Conservation (phyloP, 2,888 invertebrate genomes). For the Spicauda simplicius region DNA sequence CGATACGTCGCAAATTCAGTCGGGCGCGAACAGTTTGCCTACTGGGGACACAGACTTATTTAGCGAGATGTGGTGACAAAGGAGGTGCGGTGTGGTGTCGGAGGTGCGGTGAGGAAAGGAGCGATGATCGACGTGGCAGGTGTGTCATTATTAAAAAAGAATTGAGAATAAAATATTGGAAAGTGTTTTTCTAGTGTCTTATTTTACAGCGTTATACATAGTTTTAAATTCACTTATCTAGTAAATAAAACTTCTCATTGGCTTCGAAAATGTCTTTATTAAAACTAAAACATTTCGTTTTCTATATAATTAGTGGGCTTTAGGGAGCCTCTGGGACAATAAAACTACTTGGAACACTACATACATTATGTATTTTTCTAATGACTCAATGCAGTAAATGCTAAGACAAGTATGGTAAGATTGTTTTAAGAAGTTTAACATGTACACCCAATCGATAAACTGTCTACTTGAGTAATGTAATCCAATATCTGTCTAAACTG, state of each 20-base stretch:
- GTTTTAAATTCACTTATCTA: not conserved
- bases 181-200: no score
- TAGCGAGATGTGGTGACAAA: no score
- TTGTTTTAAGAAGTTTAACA: not conserved
- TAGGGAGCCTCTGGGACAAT: slow-evolving; percentile 32
- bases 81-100: no score
- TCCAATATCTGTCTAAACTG: not conserved
- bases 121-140: no score
- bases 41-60: no score
- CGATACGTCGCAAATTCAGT: no score
- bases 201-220: no score
- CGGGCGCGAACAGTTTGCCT: no score
- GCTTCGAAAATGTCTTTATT: slow-evolving; percentile 64
- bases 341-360: slow-evolving; percentile 21
- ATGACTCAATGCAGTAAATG: slow-evolving; percentile 37
- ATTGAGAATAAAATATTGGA: no score
- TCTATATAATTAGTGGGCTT: slow-evolving; percentile 50
- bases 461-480: not conserved
- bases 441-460: not conserved
- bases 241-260: not conserved
- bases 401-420: slow-evolving; percentile 17
- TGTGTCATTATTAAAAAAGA: no score
- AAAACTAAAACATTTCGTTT: slow-evolving; percentile 60
- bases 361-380: slow-evolving; percentile 27
- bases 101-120: no score